Percentiles rank a stretch among this genome's conserved stretches.
Evolutionary conservation across 2,113 vertebrate genomes (phyloP).

Genomic region (Camelus dromedarius): DNA sequence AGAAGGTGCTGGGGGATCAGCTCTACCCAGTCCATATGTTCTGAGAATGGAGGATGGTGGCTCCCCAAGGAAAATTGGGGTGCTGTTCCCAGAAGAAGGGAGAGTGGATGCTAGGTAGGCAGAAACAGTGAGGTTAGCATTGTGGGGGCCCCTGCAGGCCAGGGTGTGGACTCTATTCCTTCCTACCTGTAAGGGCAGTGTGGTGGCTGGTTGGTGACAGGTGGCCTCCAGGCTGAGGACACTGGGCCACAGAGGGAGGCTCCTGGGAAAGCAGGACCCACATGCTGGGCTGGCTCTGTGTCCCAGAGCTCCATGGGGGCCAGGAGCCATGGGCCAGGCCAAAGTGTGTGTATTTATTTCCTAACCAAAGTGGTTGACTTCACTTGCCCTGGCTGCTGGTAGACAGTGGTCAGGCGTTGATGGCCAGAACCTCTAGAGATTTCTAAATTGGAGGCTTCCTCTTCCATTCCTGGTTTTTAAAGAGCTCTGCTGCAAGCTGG

Average conservation of each 20-base stretch:
- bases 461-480: background rate
- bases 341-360: constrained; percentile 53
- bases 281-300: background rate
- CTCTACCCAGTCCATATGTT: background rate
- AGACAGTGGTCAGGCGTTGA: background rate
- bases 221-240: constrained; percentile 24
- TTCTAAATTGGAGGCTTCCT: background rate
- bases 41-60: background rate
- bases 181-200: constrained; percentile 46
- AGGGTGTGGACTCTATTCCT: background rate
- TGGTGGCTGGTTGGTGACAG: constrained; percentile 3
- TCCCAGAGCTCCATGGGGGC: background rate
- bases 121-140: background rate
- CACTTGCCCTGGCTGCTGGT: background rate
- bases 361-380: background rate
- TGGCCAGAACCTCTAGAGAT: background rate
- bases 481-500: background rate
- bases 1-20: background rate
- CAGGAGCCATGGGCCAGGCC: background rate
- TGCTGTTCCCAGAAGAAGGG: background rate
- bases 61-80: background rate
- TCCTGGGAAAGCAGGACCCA: constrained; percentile 30
- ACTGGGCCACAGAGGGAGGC: background rate
- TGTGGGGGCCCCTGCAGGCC: background rate
- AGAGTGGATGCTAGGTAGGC: background rate